Base-by-base conservation (phyloP, 1,140 invertebrate genomes). In the Lepidurus couesii region DNA sequence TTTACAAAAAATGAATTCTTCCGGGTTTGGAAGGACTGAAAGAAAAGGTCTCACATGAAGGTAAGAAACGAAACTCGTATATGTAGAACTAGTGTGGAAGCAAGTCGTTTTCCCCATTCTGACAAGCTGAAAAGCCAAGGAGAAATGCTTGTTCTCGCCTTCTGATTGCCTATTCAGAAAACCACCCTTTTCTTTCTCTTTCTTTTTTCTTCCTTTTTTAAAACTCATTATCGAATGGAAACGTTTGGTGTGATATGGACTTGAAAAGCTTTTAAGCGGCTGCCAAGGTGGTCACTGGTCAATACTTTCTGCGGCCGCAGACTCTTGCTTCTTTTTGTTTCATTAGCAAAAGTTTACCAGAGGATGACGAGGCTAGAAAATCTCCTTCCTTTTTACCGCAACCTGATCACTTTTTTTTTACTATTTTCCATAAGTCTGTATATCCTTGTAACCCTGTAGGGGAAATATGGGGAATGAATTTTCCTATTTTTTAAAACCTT, bases 211-310 rank as follows among this genome's bases (percentile, higher is more conserved):
- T 65, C 53, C n/a, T 21, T 21, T 65, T 65, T 65, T 65, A n/a
- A 34, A 34, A 34, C 34, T 21, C 53, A 16, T 65, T 9, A 11
- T 65, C 16, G 53, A 65, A 65, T 65, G 21, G 34, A 65, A 65
- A 65, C 53, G 53, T 21, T 65, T 65, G 53, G 53, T 65, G 53
- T 65, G 53, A 65, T 65, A 65, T 65, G 53, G 53, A 21, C 16
- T n/a, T 65, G 53, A 65, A 65, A 65, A 65, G 53, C 53, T 65
- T 34, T 34, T 65, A 65, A 65, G 53, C 53, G 53, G 53, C 53
- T 65, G 53, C n/a, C 53, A 65, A 65, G 53, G 53, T 65, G 53
- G 53, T 65, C 53, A 65, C 53, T 65, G 53, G 53, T 65, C 53
- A 65, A 65, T 65, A 65, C 53, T 9, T 65, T 65, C 16, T 34